phyloP scores from a whole-genome alignment of 2,113 vertebrate species.

The Misgurnus mizolepis region DNA sequence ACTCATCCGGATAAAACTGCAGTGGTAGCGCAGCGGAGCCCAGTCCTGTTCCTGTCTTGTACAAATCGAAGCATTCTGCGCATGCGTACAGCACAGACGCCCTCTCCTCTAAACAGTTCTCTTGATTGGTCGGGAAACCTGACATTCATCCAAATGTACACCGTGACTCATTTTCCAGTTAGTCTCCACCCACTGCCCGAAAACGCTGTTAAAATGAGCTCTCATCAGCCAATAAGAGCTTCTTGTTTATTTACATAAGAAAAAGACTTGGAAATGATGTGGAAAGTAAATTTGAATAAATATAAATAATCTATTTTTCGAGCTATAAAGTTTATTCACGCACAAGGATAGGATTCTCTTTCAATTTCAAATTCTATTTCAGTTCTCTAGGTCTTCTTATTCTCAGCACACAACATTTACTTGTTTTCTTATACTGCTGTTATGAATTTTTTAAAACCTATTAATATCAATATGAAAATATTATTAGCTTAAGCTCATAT shows the following conservation, averaged over 20 bases:
- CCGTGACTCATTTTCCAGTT: conserved; percentile 53
- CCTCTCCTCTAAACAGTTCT: background rate
- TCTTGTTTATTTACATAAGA: background rate
- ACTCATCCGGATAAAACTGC: background rate
- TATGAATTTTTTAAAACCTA: too few relatives aligned
- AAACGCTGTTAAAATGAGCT: background rate
- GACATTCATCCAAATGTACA: conserved; percentile 13
- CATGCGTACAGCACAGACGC: background rate
- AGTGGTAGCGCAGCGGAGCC: background rate
- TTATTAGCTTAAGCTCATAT: too few relatives aligned
- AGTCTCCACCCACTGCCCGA: conserved; percentile 48
- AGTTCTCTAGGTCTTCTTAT: too few relatives aligned
- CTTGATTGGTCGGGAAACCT: conserved; percentile 23
- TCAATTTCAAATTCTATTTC: too few relatives aligned
- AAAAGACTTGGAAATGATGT: too few relatives aligned
- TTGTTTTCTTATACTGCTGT: too few relatives aligned
- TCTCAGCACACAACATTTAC: too few relatives aligned
- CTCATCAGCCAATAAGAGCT: background rate
- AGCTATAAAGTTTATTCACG: too few relatives aligned
- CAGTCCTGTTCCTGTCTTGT: background rate
- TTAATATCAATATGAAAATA: too few relatives aligned
- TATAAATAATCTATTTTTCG: too few relatives aligned
- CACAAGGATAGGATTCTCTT: too few relatives aligned
- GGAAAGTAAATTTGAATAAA: too few relatives aligned
- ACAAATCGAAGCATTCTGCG: conserved; percentile 8